Conservation (phyloP, 1,140 invertebrate genomes). For the Trigoniulus corallinus region DNA sequence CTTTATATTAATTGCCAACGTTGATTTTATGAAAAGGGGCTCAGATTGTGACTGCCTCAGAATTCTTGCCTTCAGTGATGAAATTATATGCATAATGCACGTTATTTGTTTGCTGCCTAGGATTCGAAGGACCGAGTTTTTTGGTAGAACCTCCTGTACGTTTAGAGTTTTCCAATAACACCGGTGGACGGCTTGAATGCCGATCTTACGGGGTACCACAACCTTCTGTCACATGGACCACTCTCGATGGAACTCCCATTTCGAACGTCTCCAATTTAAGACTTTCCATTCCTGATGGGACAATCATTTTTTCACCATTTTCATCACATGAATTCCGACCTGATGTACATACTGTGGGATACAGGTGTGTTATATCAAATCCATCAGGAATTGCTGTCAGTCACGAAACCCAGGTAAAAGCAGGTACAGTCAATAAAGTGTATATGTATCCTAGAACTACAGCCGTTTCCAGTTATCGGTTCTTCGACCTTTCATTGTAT, state of each 20-base stretch:
- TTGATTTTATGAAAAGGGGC: too few species aligned
- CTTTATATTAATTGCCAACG: too few species aligned
- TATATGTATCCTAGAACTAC: constrained; percentile 20
- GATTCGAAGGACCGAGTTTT: background rate
- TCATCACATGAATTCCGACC: constrained; percentile 16
- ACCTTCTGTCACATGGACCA: background rate
- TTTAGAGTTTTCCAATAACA: background rate
- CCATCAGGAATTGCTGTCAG: constrained; percentile 25
- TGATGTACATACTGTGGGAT: constrained; percentile 20
- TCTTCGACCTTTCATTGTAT: background rate
- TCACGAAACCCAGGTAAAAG: constrained; percentile 23
- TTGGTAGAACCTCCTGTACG: background rate
- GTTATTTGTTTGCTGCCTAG: too few species aligned
- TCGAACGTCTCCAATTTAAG: constrained; percentile 20
- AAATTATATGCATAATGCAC: too few species aligned
- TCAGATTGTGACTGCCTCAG: too few species aligned
- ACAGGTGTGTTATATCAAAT: constrained; percentile 27
- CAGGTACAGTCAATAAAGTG: constrained; percentile 26
- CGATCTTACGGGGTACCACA: background rate
- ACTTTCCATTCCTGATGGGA: constrained; percentile 23
- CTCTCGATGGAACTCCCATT: constrained; percentile 19
- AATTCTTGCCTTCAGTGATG: too few species aligned
- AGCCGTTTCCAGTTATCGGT: constrained; percentile 20
- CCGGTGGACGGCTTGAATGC: background rate
- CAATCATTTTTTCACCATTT: constrained; percentile 25